Evolutionary conservation across 35 echinoderm and acorn worm species (phyloP).

Genomic region (Heliocidaris tuberculata): DNA sequence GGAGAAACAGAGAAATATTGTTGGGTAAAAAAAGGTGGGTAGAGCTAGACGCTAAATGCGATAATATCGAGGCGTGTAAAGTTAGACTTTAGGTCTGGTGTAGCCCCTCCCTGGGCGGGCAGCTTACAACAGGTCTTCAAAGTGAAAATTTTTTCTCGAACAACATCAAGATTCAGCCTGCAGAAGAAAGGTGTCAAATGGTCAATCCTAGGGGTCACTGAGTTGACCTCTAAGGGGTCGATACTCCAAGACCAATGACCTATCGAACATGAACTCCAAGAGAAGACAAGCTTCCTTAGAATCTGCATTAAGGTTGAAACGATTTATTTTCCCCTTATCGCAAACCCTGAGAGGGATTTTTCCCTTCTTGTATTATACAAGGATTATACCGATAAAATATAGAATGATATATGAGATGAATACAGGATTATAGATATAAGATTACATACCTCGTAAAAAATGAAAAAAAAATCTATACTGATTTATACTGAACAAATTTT

Average conservation of each 20-base stretch:
- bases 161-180: not conserved
- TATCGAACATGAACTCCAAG: not conserved
- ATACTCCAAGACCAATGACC: not conserved
- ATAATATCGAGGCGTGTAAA: not conserved
- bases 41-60: not conserved
- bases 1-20: not conserved
- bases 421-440: not conserved
- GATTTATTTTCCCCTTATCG: not conserved
- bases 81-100: not conserved
- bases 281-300: not conserved
- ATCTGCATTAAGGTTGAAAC: not conserved
- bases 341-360: not conserved
- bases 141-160: not conserved
- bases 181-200: constrained; percentile 6
- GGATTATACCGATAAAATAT: not conserved
- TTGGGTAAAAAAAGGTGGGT: not conserved
- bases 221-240: not conserved
- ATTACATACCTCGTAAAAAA: not conserved
- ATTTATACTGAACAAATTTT: no score
- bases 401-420: constrained; percentile 3
- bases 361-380: not conserved
- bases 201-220: not conserved
- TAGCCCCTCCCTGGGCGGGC: not conserved
- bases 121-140: not conserved
- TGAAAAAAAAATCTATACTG: not conserved